Conservation (phyloP, 2,888 invertebrate species). For the Capitulum mitella region DNA sequence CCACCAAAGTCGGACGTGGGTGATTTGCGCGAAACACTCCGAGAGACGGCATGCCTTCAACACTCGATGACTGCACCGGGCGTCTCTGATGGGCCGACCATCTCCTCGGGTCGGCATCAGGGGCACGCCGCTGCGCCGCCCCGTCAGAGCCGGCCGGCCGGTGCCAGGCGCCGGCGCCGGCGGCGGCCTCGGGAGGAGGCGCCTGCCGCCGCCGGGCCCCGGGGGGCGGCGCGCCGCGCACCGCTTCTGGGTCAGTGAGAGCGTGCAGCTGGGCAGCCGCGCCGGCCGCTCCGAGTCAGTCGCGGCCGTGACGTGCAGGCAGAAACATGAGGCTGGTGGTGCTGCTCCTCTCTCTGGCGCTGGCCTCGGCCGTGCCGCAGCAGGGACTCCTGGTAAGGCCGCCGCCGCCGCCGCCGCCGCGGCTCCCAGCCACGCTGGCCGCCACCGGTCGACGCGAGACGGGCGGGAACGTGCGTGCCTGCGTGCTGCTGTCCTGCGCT, state of each 20-base stretch:
- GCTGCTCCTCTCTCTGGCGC: not conserved
- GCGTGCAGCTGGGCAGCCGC: not conserved
- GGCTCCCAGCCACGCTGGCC: not conserved
- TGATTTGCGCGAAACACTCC: no score
- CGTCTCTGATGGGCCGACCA: no score
- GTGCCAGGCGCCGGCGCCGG: not conserved
- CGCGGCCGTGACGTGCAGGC: not conserved
- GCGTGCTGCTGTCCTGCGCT: not conserved
- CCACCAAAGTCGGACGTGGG: no score
- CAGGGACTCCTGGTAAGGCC: not conserved
- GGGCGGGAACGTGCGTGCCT: not conserved
- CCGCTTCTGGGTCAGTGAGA: conserved; percentile 10
- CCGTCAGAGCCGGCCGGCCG: not conserved
- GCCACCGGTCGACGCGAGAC: not conserved
- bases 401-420: not conserved
- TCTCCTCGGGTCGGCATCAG: not conserved
- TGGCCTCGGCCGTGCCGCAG: not conserved
- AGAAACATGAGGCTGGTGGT: conserved; percentile 8
- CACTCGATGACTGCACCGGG: no score
- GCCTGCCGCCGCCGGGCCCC: not conserved
- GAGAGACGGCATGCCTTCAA: no score
- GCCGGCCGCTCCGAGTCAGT: not conserved
- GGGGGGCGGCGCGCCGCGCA: not conserved
- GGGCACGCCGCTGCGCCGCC: not conserved
- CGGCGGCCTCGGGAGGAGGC: no score